phyloP scores from a whole-genome alignment of 2,888 invertebrate species.

The Iphiclides podalirius region DNA sequence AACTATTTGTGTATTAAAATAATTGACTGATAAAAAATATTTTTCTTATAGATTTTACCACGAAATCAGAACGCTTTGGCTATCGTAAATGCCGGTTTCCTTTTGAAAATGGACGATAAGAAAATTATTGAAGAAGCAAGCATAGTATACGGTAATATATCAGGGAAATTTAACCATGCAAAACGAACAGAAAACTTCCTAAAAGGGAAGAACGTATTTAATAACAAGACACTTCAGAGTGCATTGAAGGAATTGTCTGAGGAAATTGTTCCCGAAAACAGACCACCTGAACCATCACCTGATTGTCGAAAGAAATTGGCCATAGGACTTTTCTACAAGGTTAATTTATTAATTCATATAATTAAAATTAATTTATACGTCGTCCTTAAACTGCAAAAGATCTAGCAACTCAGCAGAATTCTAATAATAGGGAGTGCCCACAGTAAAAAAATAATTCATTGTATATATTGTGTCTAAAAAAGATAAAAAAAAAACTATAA shows the following conservation, averaged over 20 bases:
- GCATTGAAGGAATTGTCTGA: slow-evolving; percentile 73
- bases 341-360: slow-evolving; percentile 40
- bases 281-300: slow-evolving; percentile 83
- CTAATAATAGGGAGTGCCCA: no score
- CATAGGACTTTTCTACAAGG: slow-evolving; percentile 89
- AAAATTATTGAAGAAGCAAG: slow-evolving; percentile 54
- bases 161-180: slow-evolving; percentile 80
- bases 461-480: no score
- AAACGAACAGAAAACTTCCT: slow-evolving; percentile 76
- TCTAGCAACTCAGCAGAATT: no score
- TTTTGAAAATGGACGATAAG: slow-evolving; percentile 70
- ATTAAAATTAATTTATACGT: not conserved
- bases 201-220: slow-evolving; percentile 58
- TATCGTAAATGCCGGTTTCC: slow-evolving; percentile 87
- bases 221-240: slow-evolving; percentile 58
- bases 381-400: not conserved
- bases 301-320: slow-evolving; percentile 85
- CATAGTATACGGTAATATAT: slow-evolving; percentile 85
- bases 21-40: no score
- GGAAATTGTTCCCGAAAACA: slow-evolving; percentile 83
- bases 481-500: no score
- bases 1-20: no score
- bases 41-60: slow-evolving; percentile 82
- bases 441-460: no score
- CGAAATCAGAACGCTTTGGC: slow-evolving; percentile 88